Evolutionary conservation across 2,888 invertebrate genomes (phyloP).

Genomic region (Protophormia terraenovae): DNA sequence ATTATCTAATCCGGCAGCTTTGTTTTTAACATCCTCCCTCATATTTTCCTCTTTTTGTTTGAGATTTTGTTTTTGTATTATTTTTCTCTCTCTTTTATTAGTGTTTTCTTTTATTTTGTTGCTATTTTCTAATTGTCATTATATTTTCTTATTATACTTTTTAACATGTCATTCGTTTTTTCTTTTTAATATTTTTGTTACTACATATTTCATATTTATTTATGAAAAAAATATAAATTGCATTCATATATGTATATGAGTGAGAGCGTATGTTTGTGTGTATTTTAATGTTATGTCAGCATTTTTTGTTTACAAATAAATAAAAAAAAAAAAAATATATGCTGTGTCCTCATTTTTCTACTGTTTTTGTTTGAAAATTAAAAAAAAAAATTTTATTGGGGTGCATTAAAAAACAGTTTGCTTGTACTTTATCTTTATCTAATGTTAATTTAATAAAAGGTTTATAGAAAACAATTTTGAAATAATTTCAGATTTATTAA

Average conservation of each 20-base stretch:
- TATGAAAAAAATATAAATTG: too few relatives aligned
- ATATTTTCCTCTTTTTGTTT: conserved; percentile 6
- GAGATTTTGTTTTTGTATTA: neutral
- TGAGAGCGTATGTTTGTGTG: neutral
- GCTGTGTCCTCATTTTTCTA: conserved; percentile 44
- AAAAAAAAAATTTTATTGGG: neutral
- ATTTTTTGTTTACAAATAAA: conserved; percentile 62
- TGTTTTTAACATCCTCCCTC: conserved; percentile 34
- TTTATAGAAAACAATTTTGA: neutral
- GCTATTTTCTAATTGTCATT: conserved; percentile 17
- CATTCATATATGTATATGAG: neutral
- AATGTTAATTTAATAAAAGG: too few relatives aligned
- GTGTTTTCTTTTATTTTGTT: neutral
- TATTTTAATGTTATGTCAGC: conserved; percentile 54
- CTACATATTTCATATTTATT: neutral
- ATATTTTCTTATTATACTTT: neutral
- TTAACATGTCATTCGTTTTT: neutral
- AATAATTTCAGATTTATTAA: neutral
- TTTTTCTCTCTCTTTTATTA: neutral
- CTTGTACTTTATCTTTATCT: too few relatives aligned
- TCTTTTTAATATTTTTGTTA: neutral
- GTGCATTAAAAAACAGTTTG: too few relatives aligned
- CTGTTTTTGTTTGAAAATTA: conserved; percentile 2
- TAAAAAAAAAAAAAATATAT: conserved; percentile 29
- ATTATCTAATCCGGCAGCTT: too few relatives aligned